phyloP scores from a whole-genome alignment of 2,888 invertebrate species.

The Pachycephus smyrnensis region DNA sequence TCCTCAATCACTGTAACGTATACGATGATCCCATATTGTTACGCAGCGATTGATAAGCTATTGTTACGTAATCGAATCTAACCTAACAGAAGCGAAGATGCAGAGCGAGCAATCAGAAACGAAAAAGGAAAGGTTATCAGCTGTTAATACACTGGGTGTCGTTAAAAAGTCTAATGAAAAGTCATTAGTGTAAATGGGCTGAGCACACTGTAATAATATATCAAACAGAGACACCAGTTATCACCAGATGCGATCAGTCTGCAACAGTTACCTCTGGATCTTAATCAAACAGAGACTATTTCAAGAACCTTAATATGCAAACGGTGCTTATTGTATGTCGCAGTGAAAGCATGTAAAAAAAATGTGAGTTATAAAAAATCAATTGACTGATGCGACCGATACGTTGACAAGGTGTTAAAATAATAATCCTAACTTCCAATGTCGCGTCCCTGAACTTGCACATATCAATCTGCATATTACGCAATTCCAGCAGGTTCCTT shows the following conservation, averaged over 20 bases:
- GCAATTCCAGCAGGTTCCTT: not conserved
- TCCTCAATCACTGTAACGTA: not conserved
- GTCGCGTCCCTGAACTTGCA: not conserved
- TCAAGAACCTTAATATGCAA: not conserved
- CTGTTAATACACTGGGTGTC: not conserved
- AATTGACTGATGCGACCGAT: not conserved
- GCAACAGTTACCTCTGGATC: not conserved
- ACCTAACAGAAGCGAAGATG: not conserved
- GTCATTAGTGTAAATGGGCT: not conserved
- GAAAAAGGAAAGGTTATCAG: not conserved
- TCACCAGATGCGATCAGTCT: not conserved
- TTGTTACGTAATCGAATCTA: not conserved
- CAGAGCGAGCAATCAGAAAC: not conserved
- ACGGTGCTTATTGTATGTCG: not conserved
- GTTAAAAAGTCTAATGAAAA: not conserved
- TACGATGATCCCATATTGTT: not conserved
- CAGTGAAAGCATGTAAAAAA: not conserved
- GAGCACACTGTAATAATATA: not conserved
- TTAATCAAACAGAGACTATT: not conserved
- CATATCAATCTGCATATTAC: not conserved
- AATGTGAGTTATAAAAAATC: not conserved
- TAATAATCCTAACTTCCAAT: not conserved
- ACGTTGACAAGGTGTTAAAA: not conserved
- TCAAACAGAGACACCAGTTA: not conserved
- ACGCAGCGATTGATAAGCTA: not conserved